Base-by-base conservation (phyloP, 2,113 vertebrate genomes). In the Alethe castanea region DNA sequence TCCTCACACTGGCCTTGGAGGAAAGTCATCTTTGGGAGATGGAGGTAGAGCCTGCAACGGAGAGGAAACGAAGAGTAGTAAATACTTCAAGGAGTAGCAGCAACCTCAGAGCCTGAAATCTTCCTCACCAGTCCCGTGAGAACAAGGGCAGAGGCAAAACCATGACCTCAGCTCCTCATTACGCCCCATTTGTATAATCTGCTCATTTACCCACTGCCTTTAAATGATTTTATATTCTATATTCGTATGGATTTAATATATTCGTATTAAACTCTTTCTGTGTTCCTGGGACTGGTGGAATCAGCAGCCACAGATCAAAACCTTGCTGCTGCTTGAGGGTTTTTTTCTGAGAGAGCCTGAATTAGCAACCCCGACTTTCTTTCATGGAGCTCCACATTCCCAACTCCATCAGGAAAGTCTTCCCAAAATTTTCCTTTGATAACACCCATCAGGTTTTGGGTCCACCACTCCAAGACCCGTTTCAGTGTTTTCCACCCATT, bases 191-290 rank as follows among this genome's bases (percentile, higher is more conserved):
- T 71, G n/a, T 42, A 8, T 19, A 2, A 23, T 33, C 44, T 31
- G 19, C 19, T 62, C 11, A 0, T 59, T 19, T 53, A 9, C 7
- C 5, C 6, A 0, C 28, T 52, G 6, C 4, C 62, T 61, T 67
- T 33, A 54, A 72, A 9, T 8, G 2, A 31, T 42, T 79, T 50
- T 6, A 3, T 76, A 16, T 53, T 38, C 38, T 54, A 0, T 0
- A 6, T 64, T 59, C 13, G 2, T 12, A 5, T 1, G 2, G 23
- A n/a, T 56, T 28, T 14, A 38, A 38, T 19, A 8, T 10, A 28
- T 19, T 56, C 1, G 0, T 13, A 14, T 29, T 38, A 40, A 56
- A 24, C 2, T n/a, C 0, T 74, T 86, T 28, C 53, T 53, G 0
- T 0, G 0, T 24, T 54, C 31, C 29, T 31, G 28, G 28, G 5